Evolutionary conservation across 2,888 invertebrate species (phyloP), one percentile per base, ranked within the genome.

Genomic region (Ormyrus nitidulus): DNA sequence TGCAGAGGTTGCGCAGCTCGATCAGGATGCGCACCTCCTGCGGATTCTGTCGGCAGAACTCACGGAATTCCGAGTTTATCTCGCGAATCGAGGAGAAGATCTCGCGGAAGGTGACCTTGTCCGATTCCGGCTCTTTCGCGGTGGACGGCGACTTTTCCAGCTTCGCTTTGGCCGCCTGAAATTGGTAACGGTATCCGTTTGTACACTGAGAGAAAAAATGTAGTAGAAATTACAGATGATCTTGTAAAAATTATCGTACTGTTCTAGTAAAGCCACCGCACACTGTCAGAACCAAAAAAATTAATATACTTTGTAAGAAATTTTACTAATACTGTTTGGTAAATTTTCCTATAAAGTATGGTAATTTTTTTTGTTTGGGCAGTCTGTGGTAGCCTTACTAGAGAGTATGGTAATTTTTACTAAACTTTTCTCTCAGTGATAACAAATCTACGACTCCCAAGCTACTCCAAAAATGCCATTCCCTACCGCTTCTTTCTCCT

Each of bases 1-100:
- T 87, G 88, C 96, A 96, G 84, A 92, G 93, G 85, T 95, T 95
- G 64, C 94, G 91, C 68, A 94, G 87, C 13, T 90, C 86, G 70
- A 91, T 91, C 13, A 96, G 92, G 83, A 91, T 92, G 2, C 88
- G 85, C 77, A 93, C 93, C 81, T 95, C 93, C 0, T 89, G 85
- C 5, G 92, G 92, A 86, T 94, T 92, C 61, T 91, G 89, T 59
- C 93, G 93, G 49, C 89, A 84, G 71, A 91, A 91, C 3, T 86
- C 87, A 84, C 93, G 93, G 86, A 95, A 94, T 77, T 90, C 89
- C 1, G 85, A 76, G 5, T 84, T 75, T 2, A 89, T 77, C 64
- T 87, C 85, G 13, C 79, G 80, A 44, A 89, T 59, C 0, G 85
- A 83, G 0, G 84, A 80, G 5, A 90, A 83, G 54, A 87, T 87